phyloP scores from a whole-genome alignment of 2,888 invertebrate species.

The Rosalia funebris region DNA sequence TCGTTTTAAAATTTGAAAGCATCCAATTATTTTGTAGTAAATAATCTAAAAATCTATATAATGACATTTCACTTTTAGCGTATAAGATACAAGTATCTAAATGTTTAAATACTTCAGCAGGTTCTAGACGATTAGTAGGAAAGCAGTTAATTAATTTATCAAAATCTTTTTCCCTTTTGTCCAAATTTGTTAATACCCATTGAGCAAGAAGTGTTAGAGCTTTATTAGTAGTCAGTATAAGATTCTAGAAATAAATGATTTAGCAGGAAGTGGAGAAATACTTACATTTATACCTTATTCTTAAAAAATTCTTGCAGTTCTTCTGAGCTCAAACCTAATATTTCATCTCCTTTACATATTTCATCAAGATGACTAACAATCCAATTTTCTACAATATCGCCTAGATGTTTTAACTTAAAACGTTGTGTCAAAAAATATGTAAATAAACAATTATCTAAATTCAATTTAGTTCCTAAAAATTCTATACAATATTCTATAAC shows the following conservation, averaged over 20 bases:
- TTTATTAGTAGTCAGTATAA: constrained; percentile 61
- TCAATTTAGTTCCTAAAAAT: constrained; percentile 71
- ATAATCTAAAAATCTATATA: constrained; percentile 67
- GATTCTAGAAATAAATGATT: constrained; percentile 52
- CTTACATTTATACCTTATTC: constrained; percentile 62
- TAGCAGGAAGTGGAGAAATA: neutral
- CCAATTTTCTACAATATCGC: constrained; percentile 68
- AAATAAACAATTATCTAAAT: constrained; percentile 71
- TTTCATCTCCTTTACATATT: constrained; percentile 68
- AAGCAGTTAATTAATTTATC: constrained; percentile 66
- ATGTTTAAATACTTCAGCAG: constrained; percentile 66
- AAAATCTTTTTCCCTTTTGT: constrained; percentile 67
- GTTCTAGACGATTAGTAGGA: constrained; percentile 64
- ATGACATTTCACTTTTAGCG: constrained; percentile 68
- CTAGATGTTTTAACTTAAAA: constrained; percentile 69
- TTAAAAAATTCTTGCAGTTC: constrained; percentile 67
- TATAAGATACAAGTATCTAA: constrained; percentile 69
- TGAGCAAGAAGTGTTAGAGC: constrained; percentile 66
- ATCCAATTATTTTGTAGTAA: constrained; percentile 65
- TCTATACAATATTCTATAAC: constrained; percentile 73
- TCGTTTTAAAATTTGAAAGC: constrained; percentile 64
- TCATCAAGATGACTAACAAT: constrained; percentile 66
- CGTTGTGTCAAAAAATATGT: constrained; percentile 71
- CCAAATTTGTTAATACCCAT: constrained; percentile 67
- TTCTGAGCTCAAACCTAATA: constrained; percentile 64